These are phyloP conservation scores for Oreonectes daqikongensis DNA, from an alignment of 2,797 vertebrate species.

Conservation along the genomic window DNA sequence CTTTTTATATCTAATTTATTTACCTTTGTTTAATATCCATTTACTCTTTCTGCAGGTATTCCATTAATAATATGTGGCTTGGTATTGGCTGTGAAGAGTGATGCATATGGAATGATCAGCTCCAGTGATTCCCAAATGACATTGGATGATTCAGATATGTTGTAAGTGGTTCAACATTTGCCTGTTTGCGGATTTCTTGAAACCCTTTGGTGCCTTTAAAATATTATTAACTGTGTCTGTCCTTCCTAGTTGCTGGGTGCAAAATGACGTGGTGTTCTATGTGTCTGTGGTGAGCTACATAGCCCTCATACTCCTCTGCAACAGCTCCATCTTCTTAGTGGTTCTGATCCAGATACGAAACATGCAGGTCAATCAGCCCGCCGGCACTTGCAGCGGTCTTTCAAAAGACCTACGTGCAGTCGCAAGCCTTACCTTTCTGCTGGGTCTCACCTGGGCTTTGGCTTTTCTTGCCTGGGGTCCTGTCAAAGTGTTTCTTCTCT, in stretches of 20 bases:
- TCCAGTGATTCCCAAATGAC: conserved; percentile 40
- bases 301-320: conserved; percentile 79
- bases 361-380: conserved; percentile 75
- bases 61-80: conserved; percentile 76
- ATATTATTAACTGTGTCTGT: neutral
- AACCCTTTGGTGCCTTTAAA: too few relatives aligned
- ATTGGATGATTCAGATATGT: conserved; percentile 67
- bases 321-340: conserved; percentile 82
- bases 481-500: conserved; percentile 78
- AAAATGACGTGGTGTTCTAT: conserved; percentile 80
- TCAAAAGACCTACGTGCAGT: conserved; percentile 83
- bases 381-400: conserved; percentile 68
- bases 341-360: conserved; percentile 79
- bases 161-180: conserved; percentile 76
- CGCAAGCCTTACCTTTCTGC: conserved; percentile 79
- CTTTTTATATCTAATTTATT: neutral
- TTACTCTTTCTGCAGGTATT: conserved; percentile 64
- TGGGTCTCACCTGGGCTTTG: conserved; percentile 87
- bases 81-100: conserved; percentile 77
- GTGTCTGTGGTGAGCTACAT: conserved; percentile 84
- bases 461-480: conserved; percentile 85
- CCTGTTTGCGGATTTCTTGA: neutral
- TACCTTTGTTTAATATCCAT: neutral
- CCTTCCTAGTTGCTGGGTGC: conserved; percentile 86
- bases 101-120: conserved; percentile 76